A percentile compares a stretch with the other conserved stretches of the same genome.
Conservation (phyloP, 2,113 vertebrate species). For the Alces alces region DNA sequence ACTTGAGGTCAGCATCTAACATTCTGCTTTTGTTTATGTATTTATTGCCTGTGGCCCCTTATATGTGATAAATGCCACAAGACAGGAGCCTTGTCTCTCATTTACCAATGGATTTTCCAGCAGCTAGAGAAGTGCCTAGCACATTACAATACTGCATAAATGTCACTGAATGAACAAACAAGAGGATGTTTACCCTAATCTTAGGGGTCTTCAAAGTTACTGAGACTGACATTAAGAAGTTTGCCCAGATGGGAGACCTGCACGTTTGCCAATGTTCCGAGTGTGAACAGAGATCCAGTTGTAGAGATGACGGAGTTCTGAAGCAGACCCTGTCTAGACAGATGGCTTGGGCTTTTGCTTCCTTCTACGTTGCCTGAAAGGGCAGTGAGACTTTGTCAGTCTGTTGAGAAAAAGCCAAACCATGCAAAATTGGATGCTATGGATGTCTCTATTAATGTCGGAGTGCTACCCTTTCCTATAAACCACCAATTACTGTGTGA, state of each 20-base stretch:
- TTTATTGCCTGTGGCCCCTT: not conserved
- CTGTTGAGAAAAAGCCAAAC: conserved; percentile 33
- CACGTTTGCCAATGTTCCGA: not conserved
- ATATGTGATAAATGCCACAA: not conserved
- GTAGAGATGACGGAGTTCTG: not conserved
- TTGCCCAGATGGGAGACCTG: not conserved
- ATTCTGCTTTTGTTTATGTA: not conserved
- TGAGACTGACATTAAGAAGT: not conserved
- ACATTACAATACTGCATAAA: not conserved
- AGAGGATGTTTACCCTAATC: not conserved
- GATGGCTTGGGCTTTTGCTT: not conserved
- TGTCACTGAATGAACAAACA: not conserved
- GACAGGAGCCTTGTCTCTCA: not conserved
- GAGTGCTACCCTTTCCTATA: not conserved
- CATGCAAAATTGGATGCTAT: not conserved
- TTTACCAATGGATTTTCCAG: not conserved
- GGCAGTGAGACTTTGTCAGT: conserved; percentile 9
- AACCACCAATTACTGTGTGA: not conserved
- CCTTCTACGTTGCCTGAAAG: not conserved
- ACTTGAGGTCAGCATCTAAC: no score
- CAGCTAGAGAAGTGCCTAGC: not conserved
- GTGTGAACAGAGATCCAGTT: not conserved
- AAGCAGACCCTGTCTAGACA: conserved; percentile 41
- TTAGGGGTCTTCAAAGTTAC: not conserved
- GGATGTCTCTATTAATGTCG: not conserved